Conservation (phyloP, 2,797 vertebrate genomes). For the Merluccius polli region DNA sequence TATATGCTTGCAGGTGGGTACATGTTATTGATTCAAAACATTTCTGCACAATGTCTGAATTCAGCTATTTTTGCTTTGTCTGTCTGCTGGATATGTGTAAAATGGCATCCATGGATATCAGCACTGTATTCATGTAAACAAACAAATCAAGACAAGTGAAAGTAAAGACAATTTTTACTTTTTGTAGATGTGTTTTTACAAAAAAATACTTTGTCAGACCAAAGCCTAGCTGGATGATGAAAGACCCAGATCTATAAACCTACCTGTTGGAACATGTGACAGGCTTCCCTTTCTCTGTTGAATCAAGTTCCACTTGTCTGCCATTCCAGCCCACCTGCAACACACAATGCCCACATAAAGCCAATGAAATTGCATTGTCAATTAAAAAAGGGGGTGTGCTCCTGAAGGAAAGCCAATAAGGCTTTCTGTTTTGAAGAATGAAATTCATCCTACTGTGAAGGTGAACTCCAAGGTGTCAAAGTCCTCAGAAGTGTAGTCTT, state of each 20-base stretch:
- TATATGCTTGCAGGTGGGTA: too few relatives aligned
- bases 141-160: too few relatives aligned
- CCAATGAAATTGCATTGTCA: background rate
- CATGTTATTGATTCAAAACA: too few relatives aligned
- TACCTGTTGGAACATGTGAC: constrained; percentile 70
- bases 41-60: too few relatives aligned
- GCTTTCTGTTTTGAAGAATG: background rate
- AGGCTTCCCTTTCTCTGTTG: constrained; percentile 50
- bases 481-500: constrained; percentile 77
- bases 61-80: too few relatives aligned
- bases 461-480: constrained; percentile 70
- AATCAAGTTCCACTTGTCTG: constrained; percentile 59
- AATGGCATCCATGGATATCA: too few relatives aligned
- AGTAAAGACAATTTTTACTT: too few relatives aligned
- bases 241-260: background rate
- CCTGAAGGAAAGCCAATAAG: background rate
- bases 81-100: too few relatives aligned
- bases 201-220: background rate
- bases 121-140: too few relatives aligned
- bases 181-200: background rate
- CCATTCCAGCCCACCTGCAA: constrained; percentile 58
- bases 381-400: background rate
- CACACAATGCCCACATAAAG: background rate
- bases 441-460: constrained; percentile 76
- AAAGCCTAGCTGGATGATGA: background rate